Base-by-base conservation (phyloP, 1,140 invertebrate species). In the Antheraea pernyi region DNA sequence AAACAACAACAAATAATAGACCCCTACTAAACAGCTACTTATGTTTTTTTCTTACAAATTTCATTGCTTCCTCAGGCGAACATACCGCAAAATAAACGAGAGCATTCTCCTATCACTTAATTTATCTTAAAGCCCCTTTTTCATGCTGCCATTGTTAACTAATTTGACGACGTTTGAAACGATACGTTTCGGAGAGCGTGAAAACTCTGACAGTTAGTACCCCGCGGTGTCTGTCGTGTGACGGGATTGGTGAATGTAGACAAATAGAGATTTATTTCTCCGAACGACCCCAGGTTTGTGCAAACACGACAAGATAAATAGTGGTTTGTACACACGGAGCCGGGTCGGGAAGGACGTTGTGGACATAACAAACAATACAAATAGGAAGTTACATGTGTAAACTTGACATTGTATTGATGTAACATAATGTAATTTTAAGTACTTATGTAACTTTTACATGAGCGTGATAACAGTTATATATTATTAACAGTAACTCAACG, bases 181-280 rank as follows among this genome's bases (percentile, higher is more conserved):
- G 53, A 74, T 71, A 73, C 62, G 73, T 80, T 75, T 77, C 64
- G 61, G 58, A 71, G 67, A 82, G 77, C 71, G 76, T 77, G 78
- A 81, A 80, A 53, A 53, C 73, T 69, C 73, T 62, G 73, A 80
- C 75, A 71, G 59, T 74, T 59, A 71, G 16, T 71, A 72, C 73
- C 81, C 81, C 71, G 84, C 70, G 37, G 77, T 63, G 81, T 39
- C 48, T 46, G 64, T 71, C 71, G 67, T 58, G 62, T 59, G 53
- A 36, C 65, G 69, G 73, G 75, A 84, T 88, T 82, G 79, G 81
- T 83, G 83, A 84, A 83, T 79, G 73, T 78, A 62, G 77, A 82
- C 81, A 86, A 85, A 85, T 84, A 75, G 82, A 84, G 81, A 85
- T 86, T 84, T 81, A 84, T 88, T 84, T 82, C 78, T 73, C 70